Evolutionary conservation across 2,113 vertebrate genomes (phyloP), one percentile per base, ranked within the genome.

Genomic region (Anseranas semipalmata): DNA sequence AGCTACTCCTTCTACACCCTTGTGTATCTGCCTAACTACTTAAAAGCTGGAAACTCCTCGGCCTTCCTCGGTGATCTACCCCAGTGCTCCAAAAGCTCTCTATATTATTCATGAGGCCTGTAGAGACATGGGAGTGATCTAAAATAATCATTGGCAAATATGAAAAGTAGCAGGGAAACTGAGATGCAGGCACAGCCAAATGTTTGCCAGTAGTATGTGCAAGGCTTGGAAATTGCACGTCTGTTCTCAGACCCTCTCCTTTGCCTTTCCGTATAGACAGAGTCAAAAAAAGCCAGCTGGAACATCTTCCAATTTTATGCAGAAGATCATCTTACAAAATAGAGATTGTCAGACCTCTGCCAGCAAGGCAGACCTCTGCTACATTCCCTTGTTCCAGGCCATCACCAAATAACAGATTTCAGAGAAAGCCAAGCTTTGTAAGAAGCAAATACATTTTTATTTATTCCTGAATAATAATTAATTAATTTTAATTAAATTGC

Each of bases 291-390:
- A 74, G 55, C 43, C 88, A 95, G 72, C 89, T 97, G 96, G 90
- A 92, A 86, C 59, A 74, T 45, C 53, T 55, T 63, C 22, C 2
- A 3, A 56, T 80, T 86, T 91, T 87, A 78, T 32, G 33, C 41
- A 81, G 22, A 92, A 50, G 45, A 87, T 94, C 27, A 6, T 87
- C 30, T 95, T 93, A 85, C 84, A 89, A 95, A 96, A 96, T 41
- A 89, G 43, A 24, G 62, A 94, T 91, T 81, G 70, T 89, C 89
- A 85, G 65, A 60, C 9, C 22, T 74, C 76, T 67, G 85, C 88
- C 95, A 95, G 43, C 12, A 55, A 89, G 68, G 30, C 78, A 94
- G 78, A 56, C 48, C 53, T 94, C 67, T 85, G 21, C 75, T 50
- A n/a, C 12, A 27, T 93, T 75, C 35, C 33, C 27, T 32, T 55